These are phyloP conservation scores for Euglossa dilemma DNA, from an alignment of 1,140 invertebrate species.

Conservation along the genomic window DNA sequence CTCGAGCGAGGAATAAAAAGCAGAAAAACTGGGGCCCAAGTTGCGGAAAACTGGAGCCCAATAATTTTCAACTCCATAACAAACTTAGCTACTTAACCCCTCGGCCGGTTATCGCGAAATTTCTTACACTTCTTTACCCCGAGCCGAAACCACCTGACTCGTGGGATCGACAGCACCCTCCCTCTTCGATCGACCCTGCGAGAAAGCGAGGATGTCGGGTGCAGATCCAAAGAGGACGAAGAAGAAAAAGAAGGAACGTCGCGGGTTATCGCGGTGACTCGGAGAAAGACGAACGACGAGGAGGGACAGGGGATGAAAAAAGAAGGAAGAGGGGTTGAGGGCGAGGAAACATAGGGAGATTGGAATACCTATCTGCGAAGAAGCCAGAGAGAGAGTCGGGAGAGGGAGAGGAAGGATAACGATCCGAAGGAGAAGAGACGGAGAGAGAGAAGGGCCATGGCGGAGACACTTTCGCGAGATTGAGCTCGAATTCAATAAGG, in stretches of 20 bases:
- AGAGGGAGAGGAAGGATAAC: constrained; percentile 45
- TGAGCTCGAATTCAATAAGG: constrained; percentile 82
- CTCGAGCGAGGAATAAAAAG: too few species aligned
- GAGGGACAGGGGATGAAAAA: neutral
- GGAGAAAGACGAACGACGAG: constrained; percentile 12
- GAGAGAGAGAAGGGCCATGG: constrained; percentile 56
- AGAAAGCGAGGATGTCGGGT: constrained; percentile 42
- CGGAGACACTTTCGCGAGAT: constrained; percentile 81
- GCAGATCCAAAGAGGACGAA: constrained; percentile 34
- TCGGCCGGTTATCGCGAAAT: neutral
- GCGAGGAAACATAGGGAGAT: constrained; percentile 58
- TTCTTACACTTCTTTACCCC: neutral
- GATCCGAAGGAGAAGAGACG: constrained; percentile 58
- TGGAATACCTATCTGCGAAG: constrained; percentile 64
- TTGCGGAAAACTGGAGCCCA: too few species aligned
- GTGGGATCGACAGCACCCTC: neutral
- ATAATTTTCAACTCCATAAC: too few species aligned
- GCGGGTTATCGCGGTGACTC: constrained; percentile 11
- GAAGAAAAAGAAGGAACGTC: constrained; percentile 9
- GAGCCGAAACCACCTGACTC: neutral
- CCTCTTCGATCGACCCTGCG: constrained; percentile 6
- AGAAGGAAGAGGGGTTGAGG: constrained; percentile 36
- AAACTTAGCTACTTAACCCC: neutral
- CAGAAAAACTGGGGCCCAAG: too few species aligned
- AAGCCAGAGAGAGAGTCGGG: constrained; percentile 44